Percentiles rank a stretch among this genome's conserved stretches.
phyloP scores from a whole-genome alignment of 2,888 invertebrate genomes.

The Caenorhabditis becei region DNA sequence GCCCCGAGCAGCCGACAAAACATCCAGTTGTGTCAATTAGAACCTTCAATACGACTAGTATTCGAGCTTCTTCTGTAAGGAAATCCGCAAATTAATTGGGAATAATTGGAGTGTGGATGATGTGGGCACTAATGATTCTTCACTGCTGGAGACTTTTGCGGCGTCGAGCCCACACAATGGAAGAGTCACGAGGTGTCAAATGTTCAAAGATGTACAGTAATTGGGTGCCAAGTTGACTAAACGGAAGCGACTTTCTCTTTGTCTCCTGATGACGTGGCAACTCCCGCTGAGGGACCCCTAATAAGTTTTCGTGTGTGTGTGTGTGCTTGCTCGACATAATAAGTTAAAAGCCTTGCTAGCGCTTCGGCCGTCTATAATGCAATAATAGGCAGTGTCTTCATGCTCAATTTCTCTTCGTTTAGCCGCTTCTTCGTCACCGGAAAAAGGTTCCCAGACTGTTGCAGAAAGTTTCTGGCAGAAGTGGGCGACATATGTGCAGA shows the following conservation, averaged over 20 bases:
- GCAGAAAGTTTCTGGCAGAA: conserved; percentile 26
- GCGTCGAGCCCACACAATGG: conserved; percentile 23
- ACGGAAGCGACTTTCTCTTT: conserved; percentile 47
- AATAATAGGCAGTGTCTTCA: conserved; percentile 48
- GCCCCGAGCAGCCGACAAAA: conserved; percentile 49
- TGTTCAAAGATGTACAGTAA: conserved; percentile 41
- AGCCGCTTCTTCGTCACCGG: neutral
- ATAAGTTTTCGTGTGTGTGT: conserved; percentile 27
- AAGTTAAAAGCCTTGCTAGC: conserved; percentile 59
- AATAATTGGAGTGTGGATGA: conserved; percentile 45
- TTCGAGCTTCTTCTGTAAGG: conserved; percentile 38
- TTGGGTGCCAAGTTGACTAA: conserved; percentile 37
- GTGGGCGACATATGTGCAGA: conserved; percentile 42
- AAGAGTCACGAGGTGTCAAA: conserved; percentile 56
- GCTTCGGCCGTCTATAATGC: conserved; percentile 52
- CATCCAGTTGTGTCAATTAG: conserved; percentile 39
- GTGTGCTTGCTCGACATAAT: conserved; percentile 49
- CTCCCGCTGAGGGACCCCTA: conserved; percentile 21
- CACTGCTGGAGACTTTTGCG: conserved; percentile 42
- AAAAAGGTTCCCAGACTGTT: neutral
- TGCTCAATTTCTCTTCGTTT: conserved; percentile 50
- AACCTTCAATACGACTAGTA: conserved; percentile 40
- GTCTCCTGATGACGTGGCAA: conserved; percentile 52
- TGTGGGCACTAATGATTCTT: conserved; percentile 1
- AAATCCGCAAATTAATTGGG: conserved; percentile 54